Conservation (phyloP, 2,113 vertebrate genomes). For the Dipodomys stephensi region DNA sequence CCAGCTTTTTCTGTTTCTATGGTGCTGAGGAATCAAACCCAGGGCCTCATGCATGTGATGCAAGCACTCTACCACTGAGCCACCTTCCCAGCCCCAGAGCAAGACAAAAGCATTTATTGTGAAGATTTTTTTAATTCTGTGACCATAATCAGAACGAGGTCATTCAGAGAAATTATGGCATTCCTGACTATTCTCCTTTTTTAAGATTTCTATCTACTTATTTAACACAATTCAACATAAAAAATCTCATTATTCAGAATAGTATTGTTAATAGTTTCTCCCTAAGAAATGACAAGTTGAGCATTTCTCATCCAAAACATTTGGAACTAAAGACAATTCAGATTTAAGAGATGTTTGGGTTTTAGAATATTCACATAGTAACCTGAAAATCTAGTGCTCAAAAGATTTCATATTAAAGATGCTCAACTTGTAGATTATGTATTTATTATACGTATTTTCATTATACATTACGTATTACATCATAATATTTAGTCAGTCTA, state of each 20-base stretch:
- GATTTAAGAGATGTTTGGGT: not conserved
- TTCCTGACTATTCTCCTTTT: conserved; percentile 8
- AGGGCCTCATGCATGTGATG: too few relatives aligned
- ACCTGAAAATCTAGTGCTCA: not conserved
- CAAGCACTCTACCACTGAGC: too few relatives aligned
- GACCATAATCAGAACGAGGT: not conserved
- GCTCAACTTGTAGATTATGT: not conserved
- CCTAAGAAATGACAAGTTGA: not conserved
- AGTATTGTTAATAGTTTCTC: not conserved
- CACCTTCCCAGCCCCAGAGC: not conserved
- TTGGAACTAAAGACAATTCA: not conserved
- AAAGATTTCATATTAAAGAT: not conserved
- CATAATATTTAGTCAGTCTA: not conserved
- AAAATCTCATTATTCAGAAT: conserved; percentile 13
- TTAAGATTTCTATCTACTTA: not conserved
- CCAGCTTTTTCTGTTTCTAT: too few relatives aligned
- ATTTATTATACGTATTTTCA: not conserved
- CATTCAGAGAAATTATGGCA: not conserved
- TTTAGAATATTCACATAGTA: not conserved
- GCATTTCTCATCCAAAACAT: not conserved
- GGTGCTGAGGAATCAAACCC: too few relatives aligned
- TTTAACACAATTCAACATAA: not conserved
- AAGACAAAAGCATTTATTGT: not conserved
- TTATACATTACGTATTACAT: not conserved
- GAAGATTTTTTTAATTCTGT: conserved; percentile 9